Evolutionary conservation across 1,140 invertebrate genomes (phyloP), one percentile per base, ranked within the genome.

Genomic region (Pseudomyrmex cubaensis): DNA sequence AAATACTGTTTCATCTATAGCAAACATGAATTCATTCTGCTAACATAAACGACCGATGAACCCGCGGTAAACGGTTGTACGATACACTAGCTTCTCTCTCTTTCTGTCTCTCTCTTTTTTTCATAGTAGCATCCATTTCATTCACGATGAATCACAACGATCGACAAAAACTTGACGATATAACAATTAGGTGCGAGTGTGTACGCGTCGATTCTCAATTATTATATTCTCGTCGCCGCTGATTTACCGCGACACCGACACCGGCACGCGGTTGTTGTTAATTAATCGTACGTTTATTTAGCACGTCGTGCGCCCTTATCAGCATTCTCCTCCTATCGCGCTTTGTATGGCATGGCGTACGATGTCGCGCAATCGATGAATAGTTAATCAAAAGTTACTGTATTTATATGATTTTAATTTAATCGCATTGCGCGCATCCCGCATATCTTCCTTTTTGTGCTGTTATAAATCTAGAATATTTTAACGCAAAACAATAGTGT

Each of bases 271-370:
- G 50, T 59, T 80, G 76, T 59, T 80, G 76, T 80, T 80, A 87
- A 87, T 87, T 87, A 87, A 87, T 87, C 82, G 82, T 15, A 59
- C 66, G 74, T 62, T 86, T 85, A 86, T 86, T 85, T 78, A 64
- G 22, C 73, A 25, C 56, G 1, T 52, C 56, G 61, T 17, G 74
- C 35, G n/a, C 72, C 61, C 66, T 72, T 77, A 70, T 52, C 75
- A 22, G 35, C 62, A 54, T 52, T 78, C 54, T 78, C 64, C 20
- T 57, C 76, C 25, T 70, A 78, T 70, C 64, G 76, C 54, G 4
- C 15, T 25, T 50, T 62, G 44, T 59, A 70, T 13, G 20, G 15
- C 35, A 56, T 35, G 9, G 17, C 52, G 13, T 48, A 59, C 54
- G 76, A 70, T 78, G 56, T 5, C 17, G 50, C 50, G 35, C 20